phyloP scores from a whole-genome alignment of 2,113 vertebrate genomes.

The Hemibagrus wyckioides region DNA sequence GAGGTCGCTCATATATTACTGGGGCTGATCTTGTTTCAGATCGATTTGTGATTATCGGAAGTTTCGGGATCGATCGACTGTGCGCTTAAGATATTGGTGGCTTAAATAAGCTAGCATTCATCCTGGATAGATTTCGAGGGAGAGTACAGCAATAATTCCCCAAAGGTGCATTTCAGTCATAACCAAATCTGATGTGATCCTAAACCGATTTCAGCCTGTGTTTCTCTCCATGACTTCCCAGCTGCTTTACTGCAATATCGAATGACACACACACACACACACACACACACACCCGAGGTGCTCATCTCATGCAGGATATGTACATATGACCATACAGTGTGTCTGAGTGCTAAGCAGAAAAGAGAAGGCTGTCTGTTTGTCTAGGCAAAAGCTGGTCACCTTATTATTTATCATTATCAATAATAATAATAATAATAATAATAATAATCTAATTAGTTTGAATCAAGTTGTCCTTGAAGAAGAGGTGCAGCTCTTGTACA shows the following conservation, averaged over 20 bases:
- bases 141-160: too few species aligned
- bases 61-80: neutral
- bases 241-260: conserved; percentile 7
- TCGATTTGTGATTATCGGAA: neutral
- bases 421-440: neutral
- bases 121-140: neutral
- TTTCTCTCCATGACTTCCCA: neutral
- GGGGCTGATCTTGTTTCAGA: neutral
- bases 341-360: neutral
- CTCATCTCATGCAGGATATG: neutral
- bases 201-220: neutral
- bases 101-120: conserved; percentile 2
- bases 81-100: neutral
- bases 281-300: neutral
- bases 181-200: neutral
- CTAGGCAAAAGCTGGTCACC: neutral
- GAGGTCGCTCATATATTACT: neutral
- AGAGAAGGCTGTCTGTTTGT: neutral
- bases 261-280: neutral
- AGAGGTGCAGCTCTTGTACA: neutral
- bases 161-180: neutral
- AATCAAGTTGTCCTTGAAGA: neutral
- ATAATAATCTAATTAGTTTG: neutral
- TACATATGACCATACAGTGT: neutral
- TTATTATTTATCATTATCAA: too few species aligned